A percentile compares a stretch with the other conserved stretches of the same genome.
phyloP scores from a whole-genome alignment of 2,797 vertebrate species.

The Xenops minutus region DNA sequence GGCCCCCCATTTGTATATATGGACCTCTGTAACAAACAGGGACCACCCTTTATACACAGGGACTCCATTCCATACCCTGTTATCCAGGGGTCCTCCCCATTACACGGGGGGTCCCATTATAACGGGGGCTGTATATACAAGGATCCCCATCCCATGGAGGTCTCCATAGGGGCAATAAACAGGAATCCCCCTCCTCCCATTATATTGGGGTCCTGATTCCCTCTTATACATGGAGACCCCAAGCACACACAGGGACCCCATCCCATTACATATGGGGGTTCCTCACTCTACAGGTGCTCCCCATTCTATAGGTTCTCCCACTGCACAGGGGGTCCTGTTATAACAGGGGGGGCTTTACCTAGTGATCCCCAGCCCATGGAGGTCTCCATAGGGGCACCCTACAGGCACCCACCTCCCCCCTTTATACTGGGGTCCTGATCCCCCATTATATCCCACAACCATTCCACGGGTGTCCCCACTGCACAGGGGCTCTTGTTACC shows the following conservation, averaged over 20 bases:
- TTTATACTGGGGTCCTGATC: accelerated
- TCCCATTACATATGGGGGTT: too few relatives aligned
- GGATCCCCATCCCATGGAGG: neutral
- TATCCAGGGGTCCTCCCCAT: too few relatives aligned
- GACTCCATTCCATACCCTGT: neutral
- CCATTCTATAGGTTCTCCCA: neutral
- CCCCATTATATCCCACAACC: too few relatives aligned
- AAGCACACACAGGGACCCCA: too few relatives aligned
- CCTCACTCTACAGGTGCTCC: neutral
- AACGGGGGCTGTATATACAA: accelerated
- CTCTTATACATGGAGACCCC: neutral
- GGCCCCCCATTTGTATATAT: accelerated
- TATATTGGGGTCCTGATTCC: neutral
- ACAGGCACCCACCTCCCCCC: neutral
- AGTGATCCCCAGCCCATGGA: neutral
- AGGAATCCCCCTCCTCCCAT: neutral
- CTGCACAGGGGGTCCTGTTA: neutral
- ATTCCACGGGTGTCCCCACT: too few relatives aligned
- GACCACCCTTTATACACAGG: too few relatives aligned
- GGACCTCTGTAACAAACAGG: accelerated
- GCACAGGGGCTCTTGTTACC: too few relatives aligned
- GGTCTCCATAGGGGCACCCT: accelerated
- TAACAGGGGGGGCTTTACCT: neutral
- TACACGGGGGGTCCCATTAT: accelerated
- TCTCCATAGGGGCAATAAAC: too few relatives aligned